A percentile compares a stretch with the other conserved stretches of the same genome.
These are phyloP conservation scores for Trachymyrmex cornetzi DNA, from an alignment of 1,140 invertebrate genomes.

Conservation along the genomic window DNA sequence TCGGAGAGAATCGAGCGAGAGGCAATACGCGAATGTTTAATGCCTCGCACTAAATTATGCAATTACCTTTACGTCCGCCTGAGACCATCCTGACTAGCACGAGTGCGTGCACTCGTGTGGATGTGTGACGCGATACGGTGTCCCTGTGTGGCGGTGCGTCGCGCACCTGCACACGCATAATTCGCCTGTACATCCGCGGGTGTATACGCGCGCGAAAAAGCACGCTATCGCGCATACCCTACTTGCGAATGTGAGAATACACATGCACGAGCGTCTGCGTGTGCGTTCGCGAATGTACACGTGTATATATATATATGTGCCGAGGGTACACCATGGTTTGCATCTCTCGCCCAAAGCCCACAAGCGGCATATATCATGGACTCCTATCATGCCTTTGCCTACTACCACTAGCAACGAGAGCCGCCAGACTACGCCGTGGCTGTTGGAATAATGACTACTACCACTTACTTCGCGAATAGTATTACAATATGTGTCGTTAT, in stretches of 20 bases:
- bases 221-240: not conserved
- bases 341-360: constrained; percentile 50
- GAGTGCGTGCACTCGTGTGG: not conserved
- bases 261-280: not conserved
- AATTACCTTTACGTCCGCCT: constrained; percentile 79
- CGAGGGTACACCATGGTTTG: constrained; percentile 20
- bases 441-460: constrained; percentile 50
- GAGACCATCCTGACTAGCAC: constrained; percentile 66
- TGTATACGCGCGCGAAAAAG: constrained; percentile 20
- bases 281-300: not conserved
- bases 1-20: constrained; percentile 60
- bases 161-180: constrained; percentile 21
- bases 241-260: constrained; percentile 15
- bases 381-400: constrained; percentile 44
- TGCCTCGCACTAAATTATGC: constrained; percentile 80
- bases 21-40: constrained; percentile 77
- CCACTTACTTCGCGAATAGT: constrained; percentile 54
- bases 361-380: constrained; percentile 65
- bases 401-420: constrained; percentile 43
- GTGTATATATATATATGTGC: constrained; percentile 14
- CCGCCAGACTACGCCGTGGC: constrained; percentile 1
- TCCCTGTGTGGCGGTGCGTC: constrained; percentile 19
- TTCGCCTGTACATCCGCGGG: not conserved
- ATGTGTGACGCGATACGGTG: not conserved
- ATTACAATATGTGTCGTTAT: constrained; percentile 60